Conservation (phyloP, 2,113 vertebrate species). For the Aspiorhynchus laticeps region DNA sequence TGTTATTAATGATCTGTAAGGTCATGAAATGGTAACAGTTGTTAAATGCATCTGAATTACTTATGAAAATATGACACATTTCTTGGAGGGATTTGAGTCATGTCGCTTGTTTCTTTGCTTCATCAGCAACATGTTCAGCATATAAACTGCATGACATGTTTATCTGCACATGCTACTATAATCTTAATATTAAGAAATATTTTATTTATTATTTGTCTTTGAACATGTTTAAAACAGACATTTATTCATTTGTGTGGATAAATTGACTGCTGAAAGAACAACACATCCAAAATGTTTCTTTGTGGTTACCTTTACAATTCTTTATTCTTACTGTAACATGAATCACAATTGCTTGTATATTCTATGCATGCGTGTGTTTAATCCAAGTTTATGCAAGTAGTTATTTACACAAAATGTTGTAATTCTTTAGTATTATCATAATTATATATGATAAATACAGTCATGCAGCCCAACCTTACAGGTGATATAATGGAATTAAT, state of each 20-base stretch:
- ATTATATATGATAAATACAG: neutral
- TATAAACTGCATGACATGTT: constrained; percentile 24
- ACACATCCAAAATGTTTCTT: neutral
- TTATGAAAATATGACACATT: neutral
- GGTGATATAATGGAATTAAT: neutral
- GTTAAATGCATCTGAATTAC: neutral
- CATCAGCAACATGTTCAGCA: neutral
- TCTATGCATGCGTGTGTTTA: neutral
- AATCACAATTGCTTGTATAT: neutral
- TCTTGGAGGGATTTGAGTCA: neutral
- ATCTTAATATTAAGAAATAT: neutral
- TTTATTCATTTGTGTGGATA: constrained; percentile 30
- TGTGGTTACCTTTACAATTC: neutral
- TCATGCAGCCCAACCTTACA: neutral
- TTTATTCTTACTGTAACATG: neutral
- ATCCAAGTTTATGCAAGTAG: neutral
- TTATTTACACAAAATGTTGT: neutral
- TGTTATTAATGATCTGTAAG: neutral
- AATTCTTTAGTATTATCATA: neutral
- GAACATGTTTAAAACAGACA: neutral
- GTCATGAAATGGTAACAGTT: neutral
- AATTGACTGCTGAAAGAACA: neutral
- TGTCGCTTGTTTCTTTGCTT: neutral
- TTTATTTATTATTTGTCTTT: neutral
- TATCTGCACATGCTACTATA: neutral